These are phyloP conservation scores for Machaerirhynchus nigripectus DNA, from an alignment of 2,113 vertebrate genomes.

Conservation along the genomic window DNA sequence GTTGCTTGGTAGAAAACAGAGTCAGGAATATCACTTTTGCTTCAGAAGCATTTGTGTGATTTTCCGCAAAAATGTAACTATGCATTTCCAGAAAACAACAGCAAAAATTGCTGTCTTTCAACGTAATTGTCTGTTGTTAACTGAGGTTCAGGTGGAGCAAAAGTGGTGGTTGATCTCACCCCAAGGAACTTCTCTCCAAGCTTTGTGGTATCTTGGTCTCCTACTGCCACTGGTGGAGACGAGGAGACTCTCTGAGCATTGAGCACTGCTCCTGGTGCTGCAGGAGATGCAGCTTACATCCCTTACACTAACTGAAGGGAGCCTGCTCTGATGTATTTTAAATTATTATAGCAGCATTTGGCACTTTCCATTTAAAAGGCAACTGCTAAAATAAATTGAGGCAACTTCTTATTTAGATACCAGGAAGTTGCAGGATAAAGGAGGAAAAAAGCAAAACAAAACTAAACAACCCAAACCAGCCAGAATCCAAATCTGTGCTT, in stretches of 20 bases:
- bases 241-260: neutral
- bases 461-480: slow-evolving; percentile 5
- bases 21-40: neutral
- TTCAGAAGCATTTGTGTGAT: neutral
- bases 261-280: neutral
- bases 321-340: neutral
- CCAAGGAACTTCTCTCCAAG: neutral
- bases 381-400: slow-evolving; percentile 24
- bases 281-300: neutral
- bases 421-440: neutral
- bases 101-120: neutral
- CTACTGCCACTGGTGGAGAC: neutral
- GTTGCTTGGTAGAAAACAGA: neutral
- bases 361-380: slow-evolving; percentile 19
- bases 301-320: neutral
- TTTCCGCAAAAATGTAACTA: neutral
- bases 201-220: neutral
- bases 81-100: neutral
- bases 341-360: neutral
- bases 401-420: slow-evolving; percentile 21
- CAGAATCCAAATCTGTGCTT: slow-evolving; percentile 46
- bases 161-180: neutral
- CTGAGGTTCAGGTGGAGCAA: neutral
- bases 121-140: neutral
- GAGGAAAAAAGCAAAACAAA: neutral